Base-by-base conservation (phyloP, 1,140 invertebrate genomes). In the Euglossa dilemma region DNA sequence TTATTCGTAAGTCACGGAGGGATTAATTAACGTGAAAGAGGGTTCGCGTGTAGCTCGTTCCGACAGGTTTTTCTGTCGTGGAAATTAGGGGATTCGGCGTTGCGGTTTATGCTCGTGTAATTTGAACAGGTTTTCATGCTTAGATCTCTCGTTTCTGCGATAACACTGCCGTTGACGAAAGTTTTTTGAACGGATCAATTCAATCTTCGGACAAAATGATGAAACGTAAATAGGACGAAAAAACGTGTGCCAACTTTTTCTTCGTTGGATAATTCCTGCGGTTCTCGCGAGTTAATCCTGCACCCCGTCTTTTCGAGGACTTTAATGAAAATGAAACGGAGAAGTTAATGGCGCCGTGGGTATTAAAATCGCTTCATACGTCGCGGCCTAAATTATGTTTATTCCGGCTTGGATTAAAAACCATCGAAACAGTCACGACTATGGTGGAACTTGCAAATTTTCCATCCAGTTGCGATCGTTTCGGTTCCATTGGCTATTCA, bases 21-120 rank as follows among this genome's bases (percentile, higher is more conserved):
- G 67, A 80, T 76, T 80, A 73, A 72, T 80, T 64, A 77, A 69
- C 36, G 63, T n/a, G 18, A 28, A 64, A 83, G 50, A 67, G 73
- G 70, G 54, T 76, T 76, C 59, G 59, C 74, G 47, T 76, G 74
- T 76, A 76, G 8, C 74, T 74, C 43, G 45, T 64, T 25, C 45
- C 45, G 57, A n/a, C n/a, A 28, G 73, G 61, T 75, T 64, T 76
- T 52, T 76, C 59, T 52, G 18, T n/a, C 28, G 25, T 36, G 45
- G 28, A 76, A 52, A 64, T 64, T 64, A 25, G 25, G 11, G 47
- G 61, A 64, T 52, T 63, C 47, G 59, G 25, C 59, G 18, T 23
- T 43, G 20, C 43, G 52, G 23, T 73, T 57, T 43, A 36, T 43
- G 52, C 52, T n/a, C 50, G 16, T 50, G n/a, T 70, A 70, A 70